Percentiles rank a stretch among this genome's conserved stretches.
Evolutionary conservation across 2,113 vertebrate genomes (phyloP).

Genomic region (Pangasianodon gigas): DNA sequence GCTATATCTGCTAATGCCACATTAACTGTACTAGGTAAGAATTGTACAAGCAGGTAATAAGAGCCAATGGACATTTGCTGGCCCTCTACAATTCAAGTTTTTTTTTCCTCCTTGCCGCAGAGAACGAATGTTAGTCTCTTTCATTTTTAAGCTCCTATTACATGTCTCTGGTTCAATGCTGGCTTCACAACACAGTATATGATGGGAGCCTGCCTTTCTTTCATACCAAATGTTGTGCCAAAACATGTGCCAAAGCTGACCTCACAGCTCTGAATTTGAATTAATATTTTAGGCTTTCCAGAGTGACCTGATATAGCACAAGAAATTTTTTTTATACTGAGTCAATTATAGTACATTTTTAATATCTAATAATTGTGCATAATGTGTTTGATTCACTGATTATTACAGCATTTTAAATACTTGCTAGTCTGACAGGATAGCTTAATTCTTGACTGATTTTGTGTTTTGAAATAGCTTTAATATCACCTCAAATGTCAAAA

Average conservation of each 20-base stretch:
- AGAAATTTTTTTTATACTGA: neutral
- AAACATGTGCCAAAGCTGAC: neutral
- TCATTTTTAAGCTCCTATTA: neutral
- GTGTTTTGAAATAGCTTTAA: neutral
- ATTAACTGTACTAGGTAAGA: conserved; percentile 88
- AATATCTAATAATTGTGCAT: neutral
- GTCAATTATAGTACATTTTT: neutral
- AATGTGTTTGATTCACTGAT: neutral
- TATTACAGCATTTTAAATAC: neutral
- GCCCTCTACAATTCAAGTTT: neutral
- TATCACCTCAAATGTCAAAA: neutral
- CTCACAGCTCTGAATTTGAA: neutral
- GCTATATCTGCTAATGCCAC: conserved; percentile 92
- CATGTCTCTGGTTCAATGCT: neutral
- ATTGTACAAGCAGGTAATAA: too few species aligned
- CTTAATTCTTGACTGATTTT: neutral
- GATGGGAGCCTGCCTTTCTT: neutral
- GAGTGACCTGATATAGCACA: neutral
- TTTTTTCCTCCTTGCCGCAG: neutral
- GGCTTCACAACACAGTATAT: conserved; percentile 10
- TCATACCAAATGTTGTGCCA: neutral
- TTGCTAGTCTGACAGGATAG: neutral
- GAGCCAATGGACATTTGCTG: too few species aligned
- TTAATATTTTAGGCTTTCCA: conserved; percentile 1
- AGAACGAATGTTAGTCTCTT: neutral